Conservation (phyloP, 2,797 vertebrate species). For the Toxotes lorentzi region DNA sequence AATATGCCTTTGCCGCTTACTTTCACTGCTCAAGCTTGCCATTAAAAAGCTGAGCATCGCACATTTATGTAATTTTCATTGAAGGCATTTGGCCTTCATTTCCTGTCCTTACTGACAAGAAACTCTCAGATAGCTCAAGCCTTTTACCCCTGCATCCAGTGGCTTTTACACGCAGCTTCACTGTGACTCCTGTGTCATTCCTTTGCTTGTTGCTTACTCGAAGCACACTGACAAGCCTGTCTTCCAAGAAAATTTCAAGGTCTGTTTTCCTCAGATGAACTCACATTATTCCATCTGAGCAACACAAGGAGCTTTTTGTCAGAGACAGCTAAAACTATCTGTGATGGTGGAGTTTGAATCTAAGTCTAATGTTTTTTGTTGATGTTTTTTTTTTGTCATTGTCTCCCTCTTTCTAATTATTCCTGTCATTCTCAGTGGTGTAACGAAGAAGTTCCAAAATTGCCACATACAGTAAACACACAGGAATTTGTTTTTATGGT, state of each 20-base stretch:
- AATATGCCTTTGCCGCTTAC: slow-evolving; percentile 10
- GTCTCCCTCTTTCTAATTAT: background rate
- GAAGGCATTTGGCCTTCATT: background rate
- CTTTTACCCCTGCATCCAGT: background rate
- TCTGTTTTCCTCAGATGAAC: slow-evolving; percentile 27
- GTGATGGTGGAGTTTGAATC: background rate
- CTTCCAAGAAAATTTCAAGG: slow-evolving; percentile 31
- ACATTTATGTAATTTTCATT: slow-evolving; percentile 1
- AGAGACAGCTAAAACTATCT: background rate
- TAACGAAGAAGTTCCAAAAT: slow-evolving; percentile 21
- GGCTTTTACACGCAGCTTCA: slow-evolving; percentile 9
- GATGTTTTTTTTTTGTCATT: background rate
- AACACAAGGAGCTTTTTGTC: slow-evolving; percentile 42
- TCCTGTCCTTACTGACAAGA: slow-evolving; percentile 6
- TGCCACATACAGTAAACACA: slow-evolving; percentile 10
- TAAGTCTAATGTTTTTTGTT: slow-evolving; percentile 1
- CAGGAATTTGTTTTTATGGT: slow-evolving; percentile 19
- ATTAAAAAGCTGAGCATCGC: slow-evolving; percentile 15
- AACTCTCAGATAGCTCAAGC: background rate
- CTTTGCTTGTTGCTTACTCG: slow-evolving; percentile 3
- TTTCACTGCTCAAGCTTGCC: slow-evolving; percentile 10
- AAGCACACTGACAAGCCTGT: slow-evolving; percentile 14
- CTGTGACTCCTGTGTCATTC: slow-evolving; percentile 1
- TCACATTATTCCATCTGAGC: slow-evolving; percentile 17
- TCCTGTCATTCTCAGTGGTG: background rate